Evolutionary conservation across 2,797 vertebrate genomes (phyloP), one percentile per base, ranked within the genome.

Genomic region (Morelia viridis): DNA sequence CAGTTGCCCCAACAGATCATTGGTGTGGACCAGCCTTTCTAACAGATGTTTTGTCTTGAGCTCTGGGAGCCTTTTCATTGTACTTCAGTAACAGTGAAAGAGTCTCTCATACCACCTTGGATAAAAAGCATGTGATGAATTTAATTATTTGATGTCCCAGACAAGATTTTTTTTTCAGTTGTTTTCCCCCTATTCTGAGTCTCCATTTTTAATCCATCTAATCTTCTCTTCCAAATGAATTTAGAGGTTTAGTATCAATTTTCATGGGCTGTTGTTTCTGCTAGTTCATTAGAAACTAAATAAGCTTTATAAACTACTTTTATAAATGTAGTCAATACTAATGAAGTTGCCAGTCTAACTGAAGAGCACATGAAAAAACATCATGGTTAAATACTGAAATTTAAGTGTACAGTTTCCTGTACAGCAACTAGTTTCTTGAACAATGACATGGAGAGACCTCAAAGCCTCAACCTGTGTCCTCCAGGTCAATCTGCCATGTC

Each of bases 291-390:
- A 24, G 91, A 41, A 92, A 93, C 61, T 92, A 88, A 90, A 88
- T 84, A 50, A 93, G 88, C 87, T 84, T 93, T 65, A 56, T 28
- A 85, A 86, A 80, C 35, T 86, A 68, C 41, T 92, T 91, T 85
- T 24, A 61, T 92, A 92, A 94, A 88, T 94, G 2, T 28, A 65
- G 80, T 96, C 94, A 92, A 94, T 95, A 24, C 61, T 94, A 96
- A 96, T 93, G 15, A 65, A 65, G 92, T 95, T 95, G 92, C 84
- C 84, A 83, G 56, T 65, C 93, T 93, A 93, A 92, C 91, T 90
- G 92, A 94, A 92, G 88, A 76, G 94, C 93, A 92, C 28, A 87
- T 4, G 56, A 93, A 90, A 57, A 93, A 50, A 91, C 83, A 58
- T 5, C 11, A 76, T 31, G 26, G 89, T 95, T 90, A 88, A 92